Evolutionary conservation across 2,888 invertebrate species (phyloP).

Genomic region (Leptopilina syphax): DNA sequence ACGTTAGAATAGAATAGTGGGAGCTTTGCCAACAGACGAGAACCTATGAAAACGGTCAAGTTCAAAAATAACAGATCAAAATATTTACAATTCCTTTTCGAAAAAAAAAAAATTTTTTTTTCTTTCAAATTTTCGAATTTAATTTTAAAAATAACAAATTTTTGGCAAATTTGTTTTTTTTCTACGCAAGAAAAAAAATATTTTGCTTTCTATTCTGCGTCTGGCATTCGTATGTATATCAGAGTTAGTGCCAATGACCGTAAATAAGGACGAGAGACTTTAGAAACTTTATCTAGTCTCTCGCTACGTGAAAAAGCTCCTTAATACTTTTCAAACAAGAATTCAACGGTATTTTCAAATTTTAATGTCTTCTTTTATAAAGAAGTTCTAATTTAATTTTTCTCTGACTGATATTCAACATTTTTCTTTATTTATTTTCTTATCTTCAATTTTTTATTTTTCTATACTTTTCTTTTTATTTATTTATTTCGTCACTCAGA

Average conservation of each 20-base stretch:
- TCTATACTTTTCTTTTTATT: too few relatives aligned
- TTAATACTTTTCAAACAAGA: neutral
- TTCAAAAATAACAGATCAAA: neutral
- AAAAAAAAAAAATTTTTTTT: too few relatives aligned
- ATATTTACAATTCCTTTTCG: too few relatives aligned
- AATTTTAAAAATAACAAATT: too few relatives aligned
- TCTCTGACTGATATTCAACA: too few relatives aligned
- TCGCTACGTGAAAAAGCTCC: slow-evolving; percentile 12
- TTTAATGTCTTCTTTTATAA: neutral
- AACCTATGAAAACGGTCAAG: slow-evolving; percentile 14
- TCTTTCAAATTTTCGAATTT: too few relatives aligned
- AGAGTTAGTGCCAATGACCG: slow-evolving; percentile 14
- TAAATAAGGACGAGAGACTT: slow-evolving; percentile 1
- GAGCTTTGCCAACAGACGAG: slow-evolving; percentile 22
- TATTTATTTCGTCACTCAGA: too few relatives aligned
- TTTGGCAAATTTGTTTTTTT: too few relatives aligned
- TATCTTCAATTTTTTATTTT: too few relatives aligned
- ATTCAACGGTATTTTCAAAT: neutral
- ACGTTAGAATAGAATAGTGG: slow-evolving; percentile 32
- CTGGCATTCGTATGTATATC: neutral
- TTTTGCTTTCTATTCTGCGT: neutral
- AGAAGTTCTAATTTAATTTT: too few relatives aligned
- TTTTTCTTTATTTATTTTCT: too few relatives aligned
- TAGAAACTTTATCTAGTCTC: slow-evolving; percentile 15
- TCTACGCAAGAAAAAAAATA: neutral